phyloP scores from a whole-genome alignment of 2,113 vertebrate species.

The Lagopus leucura region DNA sequence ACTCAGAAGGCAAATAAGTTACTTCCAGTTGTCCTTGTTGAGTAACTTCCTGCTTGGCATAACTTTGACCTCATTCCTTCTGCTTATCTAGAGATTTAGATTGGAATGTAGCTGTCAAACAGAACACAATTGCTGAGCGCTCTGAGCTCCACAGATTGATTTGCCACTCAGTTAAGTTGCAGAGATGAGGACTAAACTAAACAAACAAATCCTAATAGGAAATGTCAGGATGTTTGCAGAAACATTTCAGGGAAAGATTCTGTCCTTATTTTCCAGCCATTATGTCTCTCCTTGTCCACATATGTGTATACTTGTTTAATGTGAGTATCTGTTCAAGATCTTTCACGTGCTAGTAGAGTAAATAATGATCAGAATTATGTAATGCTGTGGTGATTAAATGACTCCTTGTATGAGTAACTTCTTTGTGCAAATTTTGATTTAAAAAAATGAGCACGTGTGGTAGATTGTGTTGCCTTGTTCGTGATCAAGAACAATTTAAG shows the following conservation, averaged over 20 bases:
- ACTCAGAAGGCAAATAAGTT: constrained; percentile 27
- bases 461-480: neutral
- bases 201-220: neutral
- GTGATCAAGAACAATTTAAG: neutral
- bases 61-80: neutral
- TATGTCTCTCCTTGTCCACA: neutral
- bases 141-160: neutral
- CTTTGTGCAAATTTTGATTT: neutral
- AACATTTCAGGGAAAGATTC: neutral
- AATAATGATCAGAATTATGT: neutral
- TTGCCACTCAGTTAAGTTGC: neutral
- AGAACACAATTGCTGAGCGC: fast-evolving
- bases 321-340: neutral
- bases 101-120: neutral
- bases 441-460: neutral
- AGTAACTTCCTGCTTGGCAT: constrained; percentile 29
- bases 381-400: neutral
- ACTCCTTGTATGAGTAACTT: neutral
- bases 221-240: neutral
- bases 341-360: neutral
- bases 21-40: constrained; percentile 15
- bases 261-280: neutral
- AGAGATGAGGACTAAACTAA: neutral
- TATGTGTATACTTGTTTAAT: neutral
- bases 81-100: neutral